Evolutionary conservation across 2,888 invertebrate species (phyloP).

Genomic region (Zonitis immaculata): DNA sequence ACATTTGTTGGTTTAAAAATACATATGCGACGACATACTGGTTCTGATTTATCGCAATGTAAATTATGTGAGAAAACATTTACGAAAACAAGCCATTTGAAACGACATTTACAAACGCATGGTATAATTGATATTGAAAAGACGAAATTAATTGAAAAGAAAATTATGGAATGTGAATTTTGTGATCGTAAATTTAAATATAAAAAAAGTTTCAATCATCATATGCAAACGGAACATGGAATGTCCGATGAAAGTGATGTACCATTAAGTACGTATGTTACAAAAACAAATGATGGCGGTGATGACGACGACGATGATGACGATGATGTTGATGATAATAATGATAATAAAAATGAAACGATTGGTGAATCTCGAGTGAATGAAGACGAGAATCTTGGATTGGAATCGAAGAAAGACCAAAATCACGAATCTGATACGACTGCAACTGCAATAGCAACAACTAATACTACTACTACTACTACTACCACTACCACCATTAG

Average conservation of each 20-base stretch:
- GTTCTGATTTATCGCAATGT: slow-evolving; percentile 41
- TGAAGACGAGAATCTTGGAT: no score
- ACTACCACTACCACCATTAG: background rate
- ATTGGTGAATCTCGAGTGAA: no score
- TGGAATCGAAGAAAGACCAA: no score
- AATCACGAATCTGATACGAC: no score
- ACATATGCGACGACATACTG: slow-evolving; percentile 65
- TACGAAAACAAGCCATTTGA: slow-evolving; percentile 40
- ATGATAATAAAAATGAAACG: slow-evolving; percentile 2
- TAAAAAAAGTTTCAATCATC: slow-evolving; percentile 47
- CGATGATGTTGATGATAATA: slow-evolving; percentile 3
- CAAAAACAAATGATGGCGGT: no score
- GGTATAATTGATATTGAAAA: slow-evolving; percentile 29
- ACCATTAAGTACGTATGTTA: slow-evolving; percentile 21
- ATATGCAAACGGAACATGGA: slow-evolving; percentile 47
- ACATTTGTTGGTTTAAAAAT: slow-evolving; percentile 43
- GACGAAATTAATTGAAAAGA: slow-evolving; percentile 16
- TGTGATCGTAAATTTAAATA: slow-evolving; percentile 50
- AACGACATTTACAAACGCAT: slow-evolving; percentile 39
- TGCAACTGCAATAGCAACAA: no score
- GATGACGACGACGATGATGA: no score
- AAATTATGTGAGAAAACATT: slow-evolving; percentile 43
- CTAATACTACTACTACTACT: background rate
- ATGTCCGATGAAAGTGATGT: slow-evolving; percentile 43
- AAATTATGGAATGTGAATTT: slow-evolving; percentile 47